A percentile compares a stretch with the other conserved stretches of the same genome.
Conservation (phyloP, 2,888 invertebrate species). For the Anticlea derivata region DNA sequence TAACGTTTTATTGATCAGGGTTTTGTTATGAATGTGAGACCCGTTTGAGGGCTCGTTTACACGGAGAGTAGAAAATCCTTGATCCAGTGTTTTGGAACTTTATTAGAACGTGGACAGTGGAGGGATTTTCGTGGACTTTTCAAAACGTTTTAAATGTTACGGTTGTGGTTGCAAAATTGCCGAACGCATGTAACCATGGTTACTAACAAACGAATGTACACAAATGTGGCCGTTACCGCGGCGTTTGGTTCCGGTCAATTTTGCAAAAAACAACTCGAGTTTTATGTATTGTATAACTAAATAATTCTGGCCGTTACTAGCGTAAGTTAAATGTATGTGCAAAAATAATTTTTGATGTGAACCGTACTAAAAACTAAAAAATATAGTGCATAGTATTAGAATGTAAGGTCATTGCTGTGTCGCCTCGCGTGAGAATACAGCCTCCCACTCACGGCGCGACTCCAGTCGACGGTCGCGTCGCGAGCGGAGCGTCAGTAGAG, state of each 20-base stretch:
- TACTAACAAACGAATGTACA: neutral
- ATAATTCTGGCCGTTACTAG: conserved; percentile 49
- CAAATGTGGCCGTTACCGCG: conserved; percentile 3
- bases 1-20: conserved; percentile 25
- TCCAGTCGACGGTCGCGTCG: neutral
- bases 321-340: conserved; percentile 58
- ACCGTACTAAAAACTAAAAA: conserved; percentile 52
- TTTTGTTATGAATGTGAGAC: conserved; percentile 23
- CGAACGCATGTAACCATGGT: neutral
- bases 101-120: neutral
- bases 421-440: conserved; percentile 28
- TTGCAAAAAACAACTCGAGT: conserved; percentile 20
- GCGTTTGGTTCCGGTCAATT: conserved; percentile 9
- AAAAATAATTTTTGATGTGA: conserved; percentile 61
- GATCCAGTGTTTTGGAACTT: neutral
- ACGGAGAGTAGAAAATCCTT: neutral
- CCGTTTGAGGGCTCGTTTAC: neutral
- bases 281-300: conserved; percentile 25
- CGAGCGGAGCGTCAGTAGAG: conserved; percentile 14
- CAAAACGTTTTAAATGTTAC: conserved; percentile 8
- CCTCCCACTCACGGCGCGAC: conserved; percentile 9
- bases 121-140: conserved; percentile 3
- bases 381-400: conserved; percentile 38
- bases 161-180: conserved; percentile 14
- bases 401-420: conserved; percentile 32